Evolutionary conservation across 2,797 vertebrate species (phyloP).

Genomic region (Phylloscopus collybita): DNA sequence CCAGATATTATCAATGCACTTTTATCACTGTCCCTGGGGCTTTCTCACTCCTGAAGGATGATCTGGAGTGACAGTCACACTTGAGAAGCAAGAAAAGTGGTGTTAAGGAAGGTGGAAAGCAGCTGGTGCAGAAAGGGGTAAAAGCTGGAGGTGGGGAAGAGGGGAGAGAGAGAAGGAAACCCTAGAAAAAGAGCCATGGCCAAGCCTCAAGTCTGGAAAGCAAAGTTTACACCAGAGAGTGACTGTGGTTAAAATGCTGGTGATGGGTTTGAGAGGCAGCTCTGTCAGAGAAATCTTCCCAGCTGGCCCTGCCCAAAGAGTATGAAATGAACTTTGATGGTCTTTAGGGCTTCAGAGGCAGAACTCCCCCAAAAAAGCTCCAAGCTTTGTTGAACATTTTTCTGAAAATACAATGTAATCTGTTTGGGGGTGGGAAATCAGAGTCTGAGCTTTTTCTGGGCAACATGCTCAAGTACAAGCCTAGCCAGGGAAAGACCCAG

Average conservation of each 20-base stretch:
- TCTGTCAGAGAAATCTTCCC: neutral
- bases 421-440: neutral
- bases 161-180: neutral
- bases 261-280: neutral
- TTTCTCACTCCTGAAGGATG: neutral
- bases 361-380: rapidly evolving
- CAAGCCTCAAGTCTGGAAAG: neutral
- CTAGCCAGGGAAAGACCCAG: neutral
- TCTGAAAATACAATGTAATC: neutral
- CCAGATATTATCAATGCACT: neutral
- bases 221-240: neutral
- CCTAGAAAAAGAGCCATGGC: neutral
- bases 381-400: neutral
- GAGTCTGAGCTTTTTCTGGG: neutral
- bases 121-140: neutral
- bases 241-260: neutral
- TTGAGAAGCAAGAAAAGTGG: neutral
- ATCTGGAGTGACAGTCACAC: neutral
- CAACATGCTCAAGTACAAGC: neutral
- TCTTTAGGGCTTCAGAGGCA: neutral
- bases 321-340: neutral
- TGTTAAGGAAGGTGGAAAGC: neutral
- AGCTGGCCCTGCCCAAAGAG: neutral
- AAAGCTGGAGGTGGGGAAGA: neutral
- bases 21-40: neutral